Conservation (phyloP, 2,113 vertebrate species). For the Urocynchramus pylzowi region DNA sequence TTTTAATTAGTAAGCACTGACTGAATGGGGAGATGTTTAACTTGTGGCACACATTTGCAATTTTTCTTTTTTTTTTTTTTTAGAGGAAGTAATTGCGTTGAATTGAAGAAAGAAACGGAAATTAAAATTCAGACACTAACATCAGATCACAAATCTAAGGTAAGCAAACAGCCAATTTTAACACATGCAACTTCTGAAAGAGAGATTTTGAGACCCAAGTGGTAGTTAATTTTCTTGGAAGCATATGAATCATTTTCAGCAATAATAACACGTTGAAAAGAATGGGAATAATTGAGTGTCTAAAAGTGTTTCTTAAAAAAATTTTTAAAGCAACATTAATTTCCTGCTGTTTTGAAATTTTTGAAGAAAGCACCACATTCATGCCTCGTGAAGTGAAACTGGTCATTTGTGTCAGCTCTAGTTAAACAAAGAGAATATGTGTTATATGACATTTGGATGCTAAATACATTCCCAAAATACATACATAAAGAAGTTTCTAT, state of each 20-base stretch:
- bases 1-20: conserved; percentile 57
- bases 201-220: not conserved
- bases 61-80: conserved; percentile 57
- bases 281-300: conserved; percentile 32
- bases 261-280: conserved; percentile 19
- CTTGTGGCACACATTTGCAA: conserved; percentile 50
- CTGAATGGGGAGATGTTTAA: conserved; percentile 62
- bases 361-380: not conserved
- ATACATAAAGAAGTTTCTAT: not conserved
- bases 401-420: conserved; percentile 1
- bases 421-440: not conserved
- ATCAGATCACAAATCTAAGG: conserved; percentile 95
- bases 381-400: not conserved
- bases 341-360: conserved; percentile 24
- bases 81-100: conserved; percentile 95
- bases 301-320: conserved; percentile 26
- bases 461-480: not conserved
- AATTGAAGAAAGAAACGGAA: conserved; percentile 98
- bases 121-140: conserved; percentile 90
- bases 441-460: not conserved
- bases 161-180: conserved; percentile 70
- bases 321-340: not conserved
- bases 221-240: conserved; percentile 43
- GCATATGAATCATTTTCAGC: conserved; percentile 8
- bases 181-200: not conserved